Percentiles rank a stretch among this genome's conserved stretches.
Evolutionary conservation across 2,888 invertebrate species (phyloP).

Genomic region (Perizoma affinitatum): DNA sequence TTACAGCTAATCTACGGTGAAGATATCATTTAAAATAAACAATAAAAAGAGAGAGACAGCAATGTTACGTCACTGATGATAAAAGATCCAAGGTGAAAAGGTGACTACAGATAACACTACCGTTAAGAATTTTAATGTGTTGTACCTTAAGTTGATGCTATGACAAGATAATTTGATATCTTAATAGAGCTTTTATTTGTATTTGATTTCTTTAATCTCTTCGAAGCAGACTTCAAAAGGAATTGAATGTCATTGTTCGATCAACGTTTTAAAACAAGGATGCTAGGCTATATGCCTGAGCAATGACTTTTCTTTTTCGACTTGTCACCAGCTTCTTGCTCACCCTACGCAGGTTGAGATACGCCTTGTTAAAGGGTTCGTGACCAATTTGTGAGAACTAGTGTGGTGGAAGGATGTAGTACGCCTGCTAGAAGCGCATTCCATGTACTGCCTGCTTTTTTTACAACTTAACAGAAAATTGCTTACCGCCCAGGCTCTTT

Average conservation of each 20-base stretch:
- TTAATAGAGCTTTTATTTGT: conserved; percentile 25
- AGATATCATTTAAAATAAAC: conserved; percentile 38
- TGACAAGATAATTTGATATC: conserved; percentile 32
- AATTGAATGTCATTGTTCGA: conserved; percentile 23
- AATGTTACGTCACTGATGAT: conserved; percentile 27
- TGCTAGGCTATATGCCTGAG: neutral
- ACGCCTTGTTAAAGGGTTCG: too few relatives aligned
- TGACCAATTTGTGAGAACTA: too few relatives aligned
- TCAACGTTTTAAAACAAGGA: conserved; percentile 1
- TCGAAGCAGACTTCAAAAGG: conserved; percentile 16
- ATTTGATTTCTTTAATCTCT: conserved; percentile 26
- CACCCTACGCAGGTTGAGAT: too few relatives aligned
- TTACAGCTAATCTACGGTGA: conserved; percentile 29
- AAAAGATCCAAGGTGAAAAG: conserved; percentile 34
- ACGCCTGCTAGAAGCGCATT: too few relatives aligned
- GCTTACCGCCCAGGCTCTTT: too few relatives aligned
- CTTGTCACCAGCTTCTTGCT: too few relatives aligned
- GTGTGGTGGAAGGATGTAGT: too few relatives aligned
- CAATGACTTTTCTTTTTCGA: too few relatives aligned
- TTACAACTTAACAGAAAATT: too few relatives aligned
- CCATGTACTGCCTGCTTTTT: too few relatives aligned
- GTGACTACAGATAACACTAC: conserved; percentile 36
- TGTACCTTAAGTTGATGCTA: conserved; percentile 20
- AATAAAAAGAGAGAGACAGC: conserved; percentile 29
- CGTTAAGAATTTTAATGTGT: conserved; percentile 35